Evolutionary conservation across 2,888 invertebrate species (phyloP).

Genomic region (Parnassius mnemosyne): DNA sequence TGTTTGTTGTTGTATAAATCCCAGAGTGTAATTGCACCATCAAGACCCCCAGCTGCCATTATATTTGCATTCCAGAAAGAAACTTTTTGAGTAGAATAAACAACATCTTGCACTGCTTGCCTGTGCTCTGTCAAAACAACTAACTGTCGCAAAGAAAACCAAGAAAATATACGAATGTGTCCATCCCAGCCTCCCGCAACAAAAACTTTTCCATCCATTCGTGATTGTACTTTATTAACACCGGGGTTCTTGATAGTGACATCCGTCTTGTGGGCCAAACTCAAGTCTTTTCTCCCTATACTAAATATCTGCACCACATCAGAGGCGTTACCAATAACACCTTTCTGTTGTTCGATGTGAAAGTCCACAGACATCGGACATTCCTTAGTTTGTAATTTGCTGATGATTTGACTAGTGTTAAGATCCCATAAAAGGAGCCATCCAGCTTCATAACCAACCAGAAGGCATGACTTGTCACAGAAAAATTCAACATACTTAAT

Average conservation of each 20-base stretch:
- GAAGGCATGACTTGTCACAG: slow-evolving; percentile 73
- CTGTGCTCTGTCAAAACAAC: slow-evolving; percentile 88
- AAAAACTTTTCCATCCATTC: slow-evolving; percentile 86
- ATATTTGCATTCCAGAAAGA: slow-evolving; percentile 86
- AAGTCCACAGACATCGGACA: slow-evolving; percentile 87
- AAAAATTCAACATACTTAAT: slow-evolving; percentile 76
- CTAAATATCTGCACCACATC: slow-evolving; percentile 82
- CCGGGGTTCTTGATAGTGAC: slow-evolving; percentile 87
- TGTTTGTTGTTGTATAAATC: slow-evolving; percentile 84
- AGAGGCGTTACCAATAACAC: slow-evolving; percentile 84
- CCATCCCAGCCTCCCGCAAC: slow-evolving; percentile 89
- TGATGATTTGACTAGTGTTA: slow-evolving; percentile 79
- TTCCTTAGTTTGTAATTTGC: slow-evolving; percentile 80
- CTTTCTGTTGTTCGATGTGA: slow-evolving; percentile 82
- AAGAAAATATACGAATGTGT: slow-evolving; percentile 87
- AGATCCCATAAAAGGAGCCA: slow-evolving; percentile 87
- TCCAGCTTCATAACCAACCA: slow-evolving; percentile 88
- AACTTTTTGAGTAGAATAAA: slow-evolving; percentile 84
- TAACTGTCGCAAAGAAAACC: slow-evolving; percentile 86
- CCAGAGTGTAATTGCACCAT: slow-evolving; percentile 89
- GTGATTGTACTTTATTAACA: slow-evolving; percentile 84
- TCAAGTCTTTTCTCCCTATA: slow-evolving; percentile 77
- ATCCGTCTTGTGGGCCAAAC: slow-evolving; percentile 80
- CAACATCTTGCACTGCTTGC: slow-evolving; percentile 85
- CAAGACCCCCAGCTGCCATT: slow-evolving; percentile 88